Evolutionary conservation across 2,888 invertebrate species (phyloP).

Genomic region (Microctonus aethiopoides): DNA sequence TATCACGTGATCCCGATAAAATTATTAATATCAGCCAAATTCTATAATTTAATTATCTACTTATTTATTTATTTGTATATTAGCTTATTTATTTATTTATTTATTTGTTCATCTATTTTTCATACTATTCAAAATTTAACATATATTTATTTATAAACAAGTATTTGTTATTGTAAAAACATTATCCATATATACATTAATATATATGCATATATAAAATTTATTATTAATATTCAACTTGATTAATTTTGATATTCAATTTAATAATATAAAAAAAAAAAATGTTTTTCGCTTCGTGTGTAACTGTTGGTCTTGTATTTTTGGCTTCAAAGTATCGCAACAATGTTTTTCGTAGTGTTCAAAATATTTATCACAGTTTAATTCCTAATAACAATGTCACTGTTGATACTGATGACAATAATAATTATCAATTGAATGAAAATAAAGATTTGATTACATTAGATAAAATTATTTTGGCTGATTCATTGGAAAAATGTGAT

Average conservation of each 20-base stretch:
- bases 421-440: constrained; percentile 24
- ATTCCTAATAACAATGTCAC: constrained; percentile 32
- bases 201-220: neutral
- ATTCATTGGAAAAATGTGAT: constrained; percentile 62
- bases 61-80: neutral
- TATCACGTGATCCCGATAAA: too few relatives aligned
- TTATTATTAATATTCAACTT: neutral
- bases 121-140: neutral
- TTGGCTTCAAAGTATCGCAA: constrained; percentile 63
- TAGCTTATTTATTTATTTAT: neutral
- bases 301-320: constrained; percentile 61
- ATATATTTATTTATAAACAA: too few relatives aligned
- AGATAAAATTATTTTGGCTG: constrained; percentile 61
- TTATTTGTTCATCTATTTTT: neutral
- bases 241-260: too few relatives aligned
- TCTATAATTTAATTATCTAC: neutral
- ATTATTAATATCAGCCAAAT: too few relatives aligned
- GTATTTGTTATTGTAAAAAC: too few relatives aligned
- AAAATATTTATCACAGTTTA: constrained; percentile 57
- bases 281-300: constrained; percentile 62
- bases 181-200: too few relatives aligned
- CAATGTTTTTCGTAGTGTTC: constrained; percentile 59
- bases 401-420: constrained; percentile 36
- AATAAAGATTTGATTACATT: constrained; percentile 45
- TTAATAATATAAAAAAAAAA: neutral